These are phyloP conservation scores for Yponomeuta evonymella DNA, from an alignment of 2,888 invertebrate species.

Conservation along the genomic window DNA sequence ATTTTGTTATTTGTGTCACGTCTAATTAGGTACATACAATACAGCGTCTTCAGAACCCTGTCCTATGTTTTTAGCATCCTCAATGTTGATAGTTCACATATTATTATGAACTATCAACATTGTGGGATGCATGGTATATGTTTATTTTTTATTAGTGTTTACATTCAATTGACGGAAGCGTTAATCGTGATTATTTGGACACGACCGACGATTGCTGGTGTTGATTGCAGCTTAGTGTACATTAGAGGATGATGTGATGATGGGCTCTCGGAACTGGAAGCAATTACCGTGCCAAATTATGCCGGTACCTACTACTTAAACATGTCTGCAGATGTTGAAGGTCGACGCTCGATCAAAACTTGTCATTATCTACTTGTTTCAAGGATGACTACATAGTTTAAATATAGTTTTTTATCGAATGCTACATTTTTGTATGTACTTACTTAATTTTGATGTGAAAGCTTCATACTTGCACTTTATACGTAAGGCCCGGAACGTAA, in stretches of 20 bases:
- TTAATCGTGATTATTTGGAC: conserved; percentile 42
- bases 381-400: background rate
- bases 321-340: conserved; percentile 1
- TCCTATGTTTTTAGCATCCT: no score
- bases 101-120: conserved; percentile 1
- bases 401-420: background rate
- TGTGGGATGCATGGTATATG: background rate
- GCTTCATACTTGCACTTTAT: no score
- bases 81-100: no score
- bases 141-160: conserved; percentile 33
- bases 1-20: background rate
- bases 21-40: background rate
- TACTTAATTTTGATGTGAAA: background rate
- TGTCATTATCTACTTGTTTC: conserved; percentile 7
- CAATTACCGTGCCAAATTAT: conserved; percentile 35
- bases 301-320: background rate
- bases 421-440: background rate
- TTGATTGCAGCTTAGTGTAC: conserved; percentile 40
- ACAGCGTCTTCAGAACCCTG: background rate
- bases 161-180: conserved; percentile 53
- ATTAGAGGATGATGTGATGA: conserved; percentile 28
- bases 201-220: conserved; percentile 51
- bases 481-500: no score
- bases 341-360: conserved; percentile 9
- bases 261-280: conserved; percentile 49